Conservation (phyloP, 2,888 invertebrate species). For the Dicyrtoma fusca region DNA sequence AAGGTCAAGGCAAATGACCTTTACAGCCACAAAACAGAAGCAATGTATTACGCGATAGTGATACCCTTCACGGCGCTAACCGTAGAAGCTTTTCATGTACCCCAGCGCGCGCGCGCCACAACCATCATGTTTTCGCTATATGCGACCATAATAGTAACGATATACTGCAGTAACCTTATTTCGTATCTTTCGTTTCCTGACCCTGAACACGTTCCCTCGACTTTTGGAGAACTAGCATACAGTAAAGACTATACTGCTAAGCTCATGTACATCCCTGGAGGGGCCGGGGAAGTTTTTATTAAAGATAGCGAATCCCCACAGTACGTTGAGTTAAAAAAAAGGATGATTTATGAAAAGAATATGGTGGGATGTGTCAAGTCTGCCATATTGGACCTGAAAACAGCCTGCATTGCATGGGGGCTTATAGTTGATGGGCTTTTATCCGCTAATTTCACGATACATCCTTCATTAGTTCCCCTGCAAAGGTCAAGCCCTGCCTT, state of each 20-base stretch:
- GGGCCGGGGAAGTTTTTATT: background rate
- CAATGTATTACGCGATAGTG: background rate
- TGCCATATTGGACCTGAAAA: too few species aligned
- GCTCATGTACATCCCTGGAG: background rate
- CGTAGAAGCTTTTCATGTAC: background rate
- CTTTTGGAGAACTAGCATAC: background rate
- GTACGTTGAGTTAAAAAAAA: too few species aligned
- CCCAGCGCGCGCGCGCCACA: background rate
- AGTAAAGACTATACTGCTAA: background rate
- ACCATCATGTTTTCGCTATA: constrained; percentile 3
- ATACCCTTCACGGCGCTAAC: background rate
- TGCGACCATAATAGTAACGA: background rate
- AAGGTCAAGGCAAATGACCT: too few species aligned
- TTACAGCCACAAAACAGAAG: background rate
- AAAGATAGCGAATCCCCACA: too few species aligned
- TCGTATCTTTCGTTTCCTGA: constrained; percentile 9
- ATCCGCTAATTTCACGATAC: too few species aligned
- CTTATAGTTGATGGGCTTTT: too few species aligned
- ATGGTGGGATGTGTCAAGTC: too few species aligned
- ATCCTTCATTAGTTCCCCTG: too few species aligned
- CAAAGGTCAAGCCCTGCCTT: too few species aligned
- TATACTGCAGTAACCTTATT: constrained; percentile 2
- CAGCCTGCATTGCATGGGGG: too few species aligned
- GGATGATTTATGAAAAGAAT: too few species aligned
- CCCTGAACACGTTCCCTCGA: background rate